Evolutionary conservation across 2,113 vertebrate species (phyloP).

Genomic region (Microtus pennsylvanicus): DNA sequence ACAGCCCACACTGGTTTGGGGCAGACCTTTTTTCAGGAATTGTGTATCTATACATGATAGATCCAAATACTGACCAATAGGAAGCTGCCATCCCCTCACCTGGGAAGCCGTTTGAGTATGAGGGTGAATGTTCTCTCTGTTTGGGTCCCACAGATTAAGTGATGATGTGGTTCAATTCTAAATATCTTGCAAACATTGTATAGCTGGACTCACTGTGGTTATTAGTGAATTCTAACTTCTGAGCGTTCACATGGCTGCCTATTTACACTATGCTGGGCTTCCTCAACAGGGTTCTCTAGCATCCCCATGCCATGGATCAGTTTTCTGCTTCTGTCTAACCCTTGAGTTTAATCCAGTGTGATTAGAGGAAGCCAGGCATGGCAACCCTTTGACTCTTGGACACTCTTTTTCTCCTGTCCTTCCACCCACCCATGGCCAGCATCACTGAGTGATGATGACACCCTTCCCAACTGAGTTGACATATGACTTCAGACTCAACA

Average conservation of each 20-base stretch:
- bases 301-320: not conserved
- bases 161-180: not conserved
- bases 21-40: not conserved
- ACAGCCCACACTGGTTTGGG: accelerated
- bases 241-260: not conserved
- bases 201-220: not conserved
- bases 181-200: not conserved
- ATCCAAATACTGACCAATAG: not conserved
- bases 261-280: accelerated
- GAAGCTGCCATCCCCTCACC: not conserved
- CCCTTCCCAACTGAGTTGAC: not conserved
- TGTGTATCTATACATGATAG: accelerated
- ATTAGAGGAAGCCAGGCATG: not conserved
- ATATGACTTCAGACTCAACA: not conserved
- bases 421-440: accelerated
- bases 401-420: not conserved
- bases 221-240: not conserved
- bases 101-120: not conserved
- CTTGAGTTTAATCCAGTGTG: too few species aligned
- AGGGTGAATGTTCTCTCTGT: too few species aligned
- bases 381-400: accelerated
- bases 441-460: not conserved
- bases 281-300: accelerated
- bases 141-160: not conserved
- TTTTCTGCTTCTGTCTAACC: accelerated